Evolutionary conservation across 2,797 vertebrate genomes (phyloP).

Genomic region (Crax fasciolata): DNA sequence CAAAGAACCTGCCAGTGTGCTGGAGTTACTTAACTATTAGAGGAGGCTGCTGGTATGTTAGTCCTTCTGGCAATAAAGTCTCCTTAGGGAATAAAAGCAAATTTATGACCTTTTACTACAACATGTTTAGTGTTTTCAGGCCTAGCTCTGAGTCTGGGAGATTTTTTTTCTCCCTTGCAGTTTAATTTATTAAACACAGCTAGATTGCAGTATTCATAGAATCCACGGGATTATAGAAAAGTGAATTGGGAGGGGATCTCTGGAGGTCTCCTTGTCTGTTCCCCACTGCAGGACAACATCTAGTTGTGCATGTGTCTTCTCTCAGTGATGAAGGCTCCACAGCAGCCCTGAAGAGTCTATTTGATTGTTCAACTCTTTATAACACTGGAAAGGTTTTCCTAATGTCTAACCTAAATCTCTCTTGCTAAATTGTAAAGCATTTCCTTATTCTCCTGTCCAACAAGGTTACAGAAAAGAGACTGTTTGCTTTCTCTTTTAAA

Average conservation of each 20-base stretch:
- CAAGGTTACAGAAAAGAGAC: background rate
- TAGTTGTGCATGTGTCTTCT: background rate
- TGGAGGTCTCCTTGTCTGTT: background rate
- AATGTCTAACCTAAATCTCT: background rate
- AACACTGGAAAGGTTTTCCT: background rate
- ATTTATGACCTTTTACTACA: constrained; percentile 45
- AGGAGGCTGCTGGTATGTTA: constrained; percentile 15
- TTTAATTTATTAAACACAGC: constrained; percentile 34
- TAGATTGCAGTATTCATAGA: background rate
- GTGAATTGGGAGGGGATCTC: background rate
- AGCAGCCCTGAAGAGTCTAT: background rate
- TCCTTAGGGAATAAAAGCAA: constrained; percentile 24
- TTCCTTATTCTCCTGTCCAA: background rate
- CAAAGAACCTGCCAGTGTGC: constrained; percentile 23
- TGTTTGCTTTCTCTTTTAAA: background rate
- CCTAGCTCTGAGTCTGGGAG: background rate
- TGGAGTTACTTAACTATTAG: constrained; percentile 31
- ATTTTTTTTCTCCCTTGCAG: background rate
- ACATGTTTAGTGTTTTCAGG: constrained; percentile 30
- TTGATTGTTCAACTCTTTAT: background rate
- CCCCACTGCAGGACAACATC: background rate
- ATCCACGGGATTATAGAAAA: background rate
- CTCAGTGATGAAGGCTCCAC: background rate
- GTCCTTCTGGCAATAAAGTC: constrained; percentile 39
- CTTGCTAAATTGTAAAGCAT: background rate